Base-by-base conservation (phyloP, 2,888 invertebrate genomes). In the Rhyacophila evoluta region DNA sequence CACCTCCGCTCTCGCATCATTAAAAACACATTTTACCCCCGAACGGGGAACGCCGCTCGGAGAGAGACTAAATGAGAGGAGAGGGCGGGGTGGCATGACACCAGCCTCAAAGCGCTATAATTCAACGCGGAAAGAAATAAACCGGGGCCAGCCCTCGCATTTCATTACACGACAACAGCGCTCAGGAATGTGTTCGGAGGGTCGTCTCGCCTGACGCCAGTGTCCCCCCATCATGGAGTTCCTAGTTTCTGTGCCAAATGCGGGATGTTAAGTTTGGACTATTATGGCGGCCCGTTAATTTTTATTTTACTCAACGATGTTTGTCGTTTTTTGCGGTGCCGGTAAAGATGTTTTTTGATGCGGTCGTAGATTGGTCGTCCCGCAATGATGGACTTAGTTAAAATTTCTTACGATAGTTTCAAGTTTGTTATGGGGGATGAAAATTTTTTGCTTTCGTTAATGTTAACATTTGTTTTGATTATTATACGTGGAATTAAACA, bases 81-180 rank as follows among this genome's bases (percentile, higher is more conserved):
- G 27, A 36, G 68, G 68, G 29, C 36, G 29, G 39, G 76, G 75
- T 55, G 39, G 39, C 79, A 67, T 25, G 55, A 55, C 55, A 55
- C 67, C 67, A 69, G 69, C 75, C 75, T 70, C 69, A 27, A 39
- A 75, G 76, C 81, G 76, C 75, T 78, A 78, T 81, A 81, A 81
- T 78, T 81, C 78, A 81, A 75, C 71, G 78, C 69, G 15, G 77
- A 70, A 76, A 74, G 74, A 77, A 76, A 79, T 55, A 55, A 55
- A 55, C 55, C 55, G 68, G 38, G 70, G 29, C 71, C 74, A 37
- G 55, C 74, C 76, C 74, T 78, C 79, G 81, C 81, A 81, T 81
- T 81, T 81, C 79, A 81, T 81, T 81, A 81, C 81, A 81, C 81
- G 81, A 79, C 81, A 81, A 81, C 81, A 81, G 72, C 81, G 81